phyloP scores from a whole-genome alignment of 2,113 vertebrate genomes.

The Neodon shergylaensis region DNA sequence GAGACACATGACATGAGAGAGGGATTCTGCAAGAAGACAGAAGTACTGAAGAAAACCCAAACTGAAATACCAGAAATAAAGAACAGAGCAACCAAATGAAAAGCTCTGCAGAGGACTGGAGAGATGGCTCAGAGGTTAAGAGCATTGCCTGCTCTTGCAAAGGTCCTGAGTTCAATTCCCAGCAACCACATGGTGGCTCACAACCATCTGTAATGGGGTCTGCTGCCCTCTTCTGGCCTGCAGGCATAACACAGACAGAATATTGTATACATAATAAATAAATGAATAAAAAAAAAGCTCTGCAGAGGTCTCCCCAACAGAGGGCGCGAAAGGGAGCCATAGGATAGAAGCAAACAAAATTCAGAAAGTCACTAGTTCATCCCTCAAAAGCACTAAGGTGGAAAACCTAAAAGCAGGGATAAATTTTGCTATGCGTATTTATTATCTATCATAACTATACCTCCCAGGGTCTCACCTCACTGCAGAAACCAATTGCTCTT shows the following conservation, averaged over 20 bases:
- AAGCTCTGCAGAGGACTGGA: background rate
- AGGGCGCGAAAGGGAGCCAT: background rate
- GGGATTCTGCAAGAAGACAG: too few species aligned
- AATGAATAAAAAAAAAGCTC: too few species aligned
- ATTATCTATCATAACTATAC: background rate
- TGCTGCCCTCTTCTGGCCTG: too few species aligned
- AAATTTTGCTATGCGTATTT: background rate
- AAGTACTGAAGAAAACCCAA: background rate
- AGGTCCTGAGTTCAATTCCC: too few species aligned
- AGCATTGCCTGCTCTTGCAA: too few species aligned
- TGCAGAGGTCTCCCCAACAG: background rate
- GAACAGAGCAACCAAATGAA: background rate
- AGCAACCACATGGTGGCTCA: too few species aligned
- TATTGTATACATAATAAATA: too few species aligned
- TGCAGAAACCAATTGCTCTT: background rate
- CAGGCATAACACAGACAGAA: too few species aligned
- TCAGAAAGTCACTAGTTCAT: background rate
- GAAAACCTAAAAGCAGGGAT: background rate
- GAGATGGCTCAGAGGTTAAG: too few species aligned
- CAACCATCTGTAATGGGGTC: too few species aligned
- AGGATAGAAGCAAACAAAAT: background rate
- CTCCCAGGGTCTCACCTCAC: background rate
- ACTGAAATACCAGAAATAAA: background rate
- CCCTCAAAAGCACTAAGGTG: background rate
- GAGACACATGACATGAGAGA: background rate